These are phyloP conservation scores for Thereva unica DNA, from an alignment of 2,888 invertebrate species.

Conservation along the genomic window DNA sequence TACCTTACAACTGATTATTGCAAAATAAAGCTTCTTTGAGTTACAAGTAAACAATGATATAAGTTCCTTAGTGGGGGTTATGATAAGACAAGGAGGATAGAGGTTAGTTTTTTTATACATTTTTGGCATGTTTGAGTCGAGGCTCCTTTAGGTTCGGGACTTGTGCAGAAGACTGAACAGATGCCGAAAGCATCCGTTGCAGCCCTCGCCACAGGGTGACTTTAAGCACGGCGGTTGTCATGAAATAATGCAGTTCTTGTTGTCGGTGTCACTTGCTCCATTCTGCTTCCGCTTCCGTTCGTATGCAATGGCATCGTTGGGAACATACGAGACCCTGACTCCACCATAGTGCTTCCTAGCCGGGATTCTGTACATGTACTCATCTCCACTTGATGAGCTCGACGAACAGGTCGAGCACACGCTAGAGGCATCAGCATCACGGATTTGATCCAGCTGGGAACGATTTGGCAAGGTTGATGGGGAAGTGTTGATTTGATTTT, in stretches of 20 bases:
- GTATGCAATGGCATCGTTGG: slow-evolving; percentile 85
- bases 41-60: slow-evolving; percentile 12
- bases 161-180: slow-evolving; percentile 28
- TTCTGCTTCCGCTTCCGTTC: slow-evolving; percentile 68
- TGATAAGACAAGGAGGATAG: no score
- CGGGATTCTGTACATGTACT: slow-evolving; percentile 82
- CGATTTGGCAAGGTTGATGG: slow-evolving; percentile 40
- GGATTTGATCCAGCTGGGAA: slow-evolving; percentile 50
- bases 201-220: slow-evolving; percentile 32
- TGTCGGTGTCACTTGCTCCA: slow-evolving; percentile 56
- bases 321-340: slow-evolving; percentile 90
- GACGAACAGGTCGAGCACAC: slow-evolving; percentile 91
- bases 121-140: slow-evolving; percentile 23
- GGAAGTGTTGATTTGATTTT: slow-evolving; percentile 57
- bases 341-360: slow-evolving; percentile 83
- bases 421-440: slow-evolving; percentile 72
- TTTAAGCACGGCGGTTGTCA: slow-evolving; percentile 61
- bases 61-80: not conserved
- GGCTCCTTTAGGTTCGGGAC: slow-evolving; percentile 3
- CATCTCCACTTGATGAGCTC: slow-evolving; percentile 81
- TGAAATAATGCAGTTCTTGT: slow-evolving; percentile 84
- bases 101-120: slow-evolving; percentile 3
- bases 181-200: slow-evolving; percentile 36
- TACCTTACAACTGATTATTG: slow-evolving; percentile 9
- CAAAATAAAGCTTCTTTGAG: slow-evolving; percentile 33